Conservation (phyloP, 1,140 invertebrate species). For the Bombus balteatus region DNA sequence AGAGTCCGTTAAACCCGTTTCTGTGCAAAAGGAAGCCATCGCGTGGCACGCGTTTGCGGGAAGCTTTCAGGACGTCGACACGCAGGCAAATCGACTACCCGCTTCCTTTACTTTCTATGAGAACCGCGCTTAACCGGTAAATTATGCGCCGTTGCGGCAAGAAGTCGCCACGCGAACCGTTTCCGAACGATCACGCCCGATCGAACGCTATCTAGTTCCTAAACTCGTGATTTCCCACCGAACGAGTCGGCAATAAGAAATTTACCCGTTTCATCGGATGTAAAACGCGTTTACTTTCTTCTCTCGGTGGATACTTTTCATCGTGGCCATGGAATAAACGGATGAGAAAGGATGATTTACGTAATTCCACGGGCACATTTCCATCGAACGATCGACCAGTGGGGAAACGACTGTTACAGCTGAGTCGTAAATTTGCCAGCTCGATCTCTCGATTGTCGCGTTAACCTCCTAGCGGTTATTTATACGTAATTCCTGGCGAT, state of each 20-base stretch:
- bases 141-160: conserved; percentile 2
- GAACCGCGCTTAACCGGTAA: conserved; percentile 39
- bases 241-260: not conserved
- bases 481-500: conserved; percentile 42
- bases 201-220: not conserved
- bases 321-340: not conserved
- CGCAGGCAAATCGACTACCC: conserved; percentile 40
- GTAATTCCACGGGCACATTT: conserved; percentile 19
- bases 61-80: conserved; percentile 42
- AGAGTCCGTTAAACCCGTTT: conserved; percentile 44
- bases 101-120: conserved; percentile 48
- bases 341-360: conserved; percentile 25
- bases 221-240: not conserved
- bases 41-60: conserved; percentile 40
- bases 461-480: conserved; percentile 13
- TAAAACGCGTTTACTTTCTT: not conserved
- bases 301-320: conserved; percentile 1
- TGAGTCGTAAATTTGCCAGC: conserved; percentile 39
- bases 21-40: conserved; percentile 34
- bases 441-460: conserved; percentile 33
- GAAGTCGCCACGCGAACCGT: not conserved
- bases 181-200: conserved; percentile 16
- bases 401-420: not conserved
- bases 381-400: conserved; percentile 1
- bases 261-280: not conserved